These are phyloP conservation scores for Thalassarche chlororhynchos DNA, from an alignment of 2,113 vertebrate species.

Conservation along the genomic window DNA sequence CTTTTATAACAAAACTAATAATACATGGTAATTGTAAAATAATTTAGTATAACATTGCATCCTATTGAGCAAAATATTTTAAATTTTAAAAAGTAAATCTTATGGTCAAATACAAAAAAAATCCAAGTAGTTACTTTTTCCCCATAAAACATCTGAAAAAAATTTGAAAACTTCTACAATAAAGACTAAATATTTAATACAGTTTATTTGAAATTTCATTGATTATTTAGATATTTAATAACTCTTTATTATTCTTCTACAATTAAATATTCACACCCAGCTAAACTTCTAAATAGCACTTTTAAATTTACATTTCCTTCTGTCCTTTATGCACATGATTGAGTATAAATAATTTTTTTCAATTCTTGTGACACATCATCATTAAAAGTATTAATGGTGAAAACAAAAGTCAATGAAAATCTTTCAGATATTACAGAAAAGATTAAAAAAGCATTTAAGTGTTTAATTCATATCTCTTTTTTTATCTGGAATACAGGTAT, in stretches of 20 bases:
- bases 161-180: not conserved
- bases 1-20: slow-evolving; percentile 20
- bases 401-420: not conserved
- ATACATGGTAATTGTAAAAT: slow-evolving; percentile 29
- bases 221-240: not conserved
- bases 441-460: not conserved
- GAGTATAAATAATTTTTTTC: not conserved
- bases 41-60: not conserved
- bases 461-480: not conserved
- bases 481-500: not conserved
- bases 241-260: not conserved
- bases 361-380: no score
- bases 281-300: not conserved
- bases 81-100: not conserved
- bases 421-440: not conserved
- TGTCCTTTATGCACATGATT: not conserved
- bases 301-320: not conserved
- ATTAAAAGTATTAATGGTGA: not conserved
- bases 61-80: not conserved
- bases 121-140: not conserved
- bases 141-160: not conserved
- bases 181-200: not conserved
- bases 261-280: not conserved
- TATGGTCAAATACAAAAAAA: not conserved
- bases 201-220: not conserved